Evolutionary conservation across 1,140 invertebrate genomes (phyloP).

Genomic region (Dendrolimus kikuchii): DNA sequence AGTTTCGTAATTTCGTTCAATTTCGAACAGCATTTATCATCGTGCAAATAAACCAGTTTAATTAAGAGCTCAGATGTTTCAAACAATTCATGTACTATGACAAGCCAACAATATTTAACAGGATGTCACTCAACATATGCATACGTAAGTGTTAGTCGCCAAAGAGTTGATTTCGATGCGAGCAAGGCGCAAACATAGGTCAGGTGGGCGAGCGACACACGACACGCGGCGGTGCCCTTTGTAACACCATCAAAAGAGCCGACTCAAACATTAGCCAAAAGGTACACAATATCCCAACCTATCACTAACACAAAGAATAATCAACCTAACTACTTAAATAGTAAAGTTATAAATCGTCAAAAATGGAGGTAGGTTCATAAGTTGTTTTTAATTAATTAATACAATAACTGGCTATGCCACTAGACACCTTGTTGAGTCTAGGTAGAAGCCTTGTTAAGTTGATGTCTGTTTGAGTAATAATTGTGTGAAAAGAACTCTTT

Average conservation of each 20-base stretch:
- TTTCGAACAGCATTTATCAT: no score
- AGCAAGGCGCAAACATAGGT: slow-evolving; percentile 37
- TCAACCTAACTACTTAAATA: background rate
- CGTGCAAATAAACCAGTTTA: no score
- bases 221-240: slow-evolving; percentile 51
- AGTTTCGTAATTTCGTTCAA: no score
- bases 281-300: slow-evolving; percentile 9
- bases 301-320: slow-evolving; percentile 1
- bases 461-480: slow-evolving; percentile 21
- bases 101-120: slow-evolving; percentile 8
- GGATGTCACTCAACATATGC: slow-evolving; percentile 3
- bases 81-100: background rate
- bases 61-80: background rate
- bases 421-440: slow-evolving; percentile 49
- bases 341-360: no score
- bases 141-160: no score
- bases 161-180: slow-evolving; percentile 16
- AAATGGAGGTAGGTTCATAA: no score
- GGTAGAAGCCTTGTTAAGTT: slow-evolving; percentile 22
- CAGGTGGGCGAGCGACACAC: slow-evolving; percentile 48
- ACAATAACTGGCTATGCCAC: slow-evolving; percentile 24
- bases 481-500: slow-evolving; percentile 16
- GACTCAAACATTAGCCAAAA: slow-evolving; percentile 36
- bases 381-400: background rate
- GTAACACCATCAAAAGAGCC: slow-evolving; percentile 44